phyloP scores from a whole-genome alignment of 2,113 vertebrate species.

The Semnornis frantzii region DNA sequence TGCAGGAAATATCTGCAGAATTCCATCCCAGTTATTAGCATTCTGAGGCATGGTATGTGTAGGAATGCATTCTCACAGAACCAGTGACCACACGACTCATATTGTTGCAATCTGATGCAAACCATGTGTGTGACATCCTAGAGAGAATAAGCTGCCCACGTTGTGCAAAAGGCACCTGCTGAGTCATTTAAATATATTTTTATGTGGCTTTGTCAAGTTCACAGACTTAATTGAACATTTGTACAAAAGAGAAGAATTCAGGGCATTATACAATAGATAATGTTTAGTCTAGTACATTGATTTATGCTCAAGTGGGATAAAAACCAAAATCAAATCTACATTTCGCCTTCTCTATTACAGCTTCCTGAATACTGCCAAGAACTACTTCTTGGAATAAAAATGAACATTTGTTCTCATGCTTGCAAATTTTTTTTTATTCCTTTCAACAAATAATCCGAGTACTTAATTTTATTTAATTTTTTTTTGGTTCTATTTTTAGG shows the following conservation, averaged over 20 bases:
- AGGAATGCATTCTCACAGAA: neutral
- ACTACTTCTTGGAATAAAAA: conserved; percentile 62
- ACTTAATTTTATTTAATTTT: conserved; percentile 3
- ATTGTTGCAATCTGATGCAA: neutral
- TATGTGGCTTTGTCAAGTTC: neutral
- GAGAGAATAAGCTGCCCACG: neutral
- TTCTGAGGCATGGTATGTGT: neutral
- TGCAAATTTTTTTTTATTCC: conserved; percentile 25
- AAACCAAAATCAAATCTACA: neutral
- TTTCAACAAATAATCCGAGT: conserved; percentile 35
- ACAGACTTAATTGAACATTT: neutral
- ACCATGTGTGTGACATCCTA: neutral
- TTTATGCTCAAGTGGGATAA: conserved; percentile 37
- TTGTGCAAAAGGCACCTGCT: neutral
- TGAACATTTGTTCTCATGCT: conserved; percentile 53
- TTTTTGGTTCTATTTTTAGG: conserved; percentile 57
- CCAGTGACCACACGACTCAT: neutral
- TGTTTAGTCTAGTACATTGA: conserved; percentile 58
- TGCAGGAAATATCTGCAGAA: neutral
- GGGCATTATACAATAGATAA: conserved; percentile 12
- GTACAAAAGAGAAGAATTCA: neutral
- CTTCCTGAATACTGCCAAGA: conserved; percentile 23
- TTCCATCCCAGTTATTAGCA: neutral
- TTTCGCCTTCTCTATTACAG: neutral
- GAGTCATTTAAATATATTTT: conserved; percentile 4